Evolutionary conservation across 2,888 invertebrate species (phyloP), one percentile per base, ranked within the genome.

Genomic region (Dinocampus coccinellae): DNA sequence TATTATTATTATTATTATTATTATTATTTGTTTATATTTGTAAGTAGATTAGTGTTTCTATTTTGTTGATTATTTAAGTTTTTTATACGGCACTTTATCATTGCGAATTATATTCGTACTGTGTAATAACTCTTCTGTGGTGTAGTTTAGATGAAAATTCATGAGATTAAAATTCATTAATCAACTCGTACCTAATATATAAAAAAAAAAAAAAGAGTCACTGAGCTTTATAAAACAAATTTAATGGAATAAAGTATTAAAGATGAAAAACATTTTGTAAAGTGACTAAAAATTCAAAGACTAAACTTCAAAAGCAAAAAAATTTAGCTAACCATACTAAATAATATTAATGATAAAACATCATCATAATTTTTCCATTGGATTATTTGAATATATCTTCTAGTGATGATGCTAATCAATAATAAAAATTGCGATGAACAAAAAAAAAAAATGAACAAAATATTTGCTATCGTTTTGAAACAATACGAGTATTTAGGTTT

Each of bases 1-100:
- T 29, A 4, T 29, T 4, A 3, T 52, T 57, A 62, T 66, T 65
- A 57, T 66, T 70, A 70, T 34, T 69, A 68, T 58, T 36, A 73
- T 33, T 52, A n/a, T n/a, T n/a, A n/a, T n/a, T n/a, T n/a, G n/a
- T n/a, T n/a, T n/a, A 10, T 22, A 26, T 57, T 11, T 0, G 10
- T 57, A 11, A 26, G n/a, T 24, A 13, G 3, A 26, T 55, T 9
- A 1, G 11, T 55, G 11, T 55, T 55, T 26, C n/a, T 55, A n/a
- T 55, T n/a, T 26, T 26, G 24, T 26, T n/a, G 7, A 24, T 26
- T 55, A 26, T 26, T 13, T 13, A 24, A 1, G 22, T 55, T 55
- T 24, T 24, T 60, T 13, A 34, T 62, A 26, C 42, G 61, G 61
- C 61, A 62, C 61, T 62, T 62, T 3, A 24, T 62, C 16, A 22